Conservation (phyloP, 2,113 vertebrate species). For the Lates calcarifer region DNA sequence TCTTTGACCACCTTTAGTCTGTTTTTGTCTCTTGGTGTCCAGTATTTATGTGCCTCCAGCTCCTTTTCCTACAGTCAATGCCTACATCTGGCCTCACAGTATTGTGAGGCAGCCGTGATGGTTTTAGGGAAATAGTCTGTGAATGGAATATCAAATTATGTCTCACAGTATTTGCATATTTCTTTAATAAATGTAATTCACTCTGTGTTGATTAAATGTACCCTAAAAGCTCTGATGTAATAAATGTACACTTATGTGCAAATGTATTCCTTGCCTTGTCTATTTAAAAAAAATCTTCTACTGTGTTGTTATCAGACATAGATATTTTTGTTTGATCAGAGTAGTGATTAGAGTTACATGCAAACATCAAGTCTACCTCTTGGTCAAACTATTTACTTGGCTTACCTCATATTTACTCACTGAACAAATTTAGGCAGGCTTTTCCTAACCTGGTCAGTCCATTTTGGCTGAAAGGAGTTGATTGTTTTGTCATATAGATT, state of each 20-base stretch:
- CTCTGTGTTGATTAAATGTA: conserved; percentile 21
- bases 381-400: neutral
- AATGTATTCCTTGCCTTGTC: neutral
- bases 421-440: neutral
- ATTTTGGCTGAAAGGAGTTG: neutral
- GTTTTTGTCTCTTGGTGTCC: conserved; percentile 5
- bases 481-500: too few species aligned
- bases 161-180: conserved; percentile 15
- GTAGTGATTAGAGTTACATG: too few species aligned
- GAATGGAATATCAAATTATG: conserved; percentile 13
- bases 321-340: neutral
- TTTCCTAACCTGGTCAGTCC: too few species aligned
- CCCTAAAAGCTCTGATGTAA: conserved; percentile 28
- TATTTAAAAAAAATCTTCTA: too few species aligned
- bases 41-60: conserved; percentile 29
- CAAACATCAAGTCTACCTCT: too few species aligned
- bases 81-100: neutral
- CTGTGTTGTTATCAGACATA: neutral
- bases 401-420: too few species aligned
- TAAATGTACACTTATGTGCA: conserved; percentile 38
- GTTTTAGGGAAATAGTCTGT: neutral
- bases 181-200: conserved; percentile 6
- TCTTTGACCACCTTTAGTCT: neutral
- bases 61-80: conserved; percentile 11
- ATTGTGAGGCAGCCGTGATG: conserved; percentile 4